Percentiles rank a stretch among this genome's conserved stretches.
phyloP scores from a whole-genome alignment of 2,888 invertebrate species.

The Aphelenchoides bicaudatus region DNA sequence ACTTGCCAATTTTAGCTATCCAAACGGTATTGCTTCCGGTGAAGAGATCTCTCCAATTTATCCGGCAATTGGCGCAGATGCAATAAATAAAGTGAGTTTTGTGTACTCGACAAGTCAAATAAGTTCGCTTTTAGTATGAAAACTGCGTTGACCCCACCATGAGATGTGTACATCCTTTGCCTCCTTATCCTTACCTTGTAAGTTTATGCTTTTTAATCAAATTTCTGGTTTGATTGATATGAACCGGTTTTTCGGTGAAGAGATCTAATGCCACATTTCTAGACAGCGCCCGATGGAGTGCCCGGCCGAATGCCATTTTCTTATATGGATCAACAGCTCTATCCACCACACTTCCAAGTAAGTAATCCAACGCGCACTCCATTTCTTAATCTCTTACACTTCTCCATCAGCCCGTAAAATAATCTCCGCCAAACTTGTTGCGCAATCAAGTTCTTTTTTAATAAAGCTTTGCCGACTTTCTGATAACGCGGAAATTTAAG shows the following conservation, averaged over 20 bases:
- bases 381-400: not conserved
- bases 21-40: too few relatives aligned
- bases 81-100: not conserved
- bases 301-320: too few relatives aligned
- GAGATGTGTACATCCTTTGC: not conserved
- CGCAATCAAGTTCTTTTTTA: too few relatives aligned
- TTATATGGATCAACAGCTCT: not conserved
- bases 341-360: constrained; percentile 7
- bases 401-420: too few relatives aligned
- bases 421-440: too few relatives aligned
- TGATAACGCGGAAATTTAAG: constrained; percentile 2
- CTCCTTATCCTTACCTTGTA: constrained; percentile 9
- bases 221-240: too few relatives aligned
- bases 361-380: not conserved
- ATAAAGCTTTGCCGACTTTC: too few relatives aligned
- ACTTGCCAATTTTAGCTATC: constrained; percentile 3
- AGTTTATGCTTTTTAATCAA: not conserved
- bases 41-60: constrained; percentile 18
- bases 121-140: constrained; percentile 10
- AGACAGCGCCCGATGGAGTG: too few relatives aligned
- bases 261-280: too few relatives aligned
- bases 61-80: not conserved
- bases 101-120: not conserved
- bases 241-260: too few relatives aligned
- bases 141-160: not conserved